phyloP scores from a whole-genome alignment of 2,113 vertebrate species.

The Callopanchax toddi region DNA sequence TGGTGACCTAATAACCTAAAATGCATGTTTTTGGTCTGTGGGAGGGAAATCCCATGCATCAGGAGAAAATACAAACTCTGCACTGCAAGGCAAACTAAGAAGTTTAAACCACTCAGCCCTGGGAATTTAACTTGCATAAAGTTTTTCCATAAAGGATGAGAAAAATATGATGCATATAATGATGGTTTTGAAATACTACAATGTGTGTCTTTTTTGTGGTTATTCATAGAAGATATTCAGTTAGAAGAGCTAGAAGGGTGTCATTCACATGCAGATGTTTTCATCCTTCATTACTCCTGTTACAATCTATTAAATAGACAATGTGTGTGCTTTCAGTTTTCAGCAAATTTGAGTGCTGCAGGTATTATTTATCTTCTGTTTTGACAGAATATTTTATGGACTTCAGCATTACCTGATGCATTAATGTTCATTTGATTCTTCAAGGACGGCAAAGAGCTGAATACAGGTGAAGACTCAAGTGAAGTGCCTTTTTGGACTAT shows the following conservation, averaged over 20 bases:
- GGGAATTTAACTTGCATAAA: too few relatives aligned
- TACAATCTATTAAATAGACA: background rate
- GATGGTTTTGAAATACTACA: too few relatives aligned
- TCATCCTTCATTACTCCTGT: background rate
- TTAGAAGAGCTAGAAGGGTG: background rate
- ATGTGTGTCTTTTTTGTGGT: background rate
- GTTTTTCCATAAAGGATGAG: too few relatives aligned
- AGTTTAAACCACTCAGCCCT: too few relatives aligned
- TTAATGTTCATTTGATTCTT: background rate
- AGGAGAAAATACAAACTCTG: too few relatives aligned
- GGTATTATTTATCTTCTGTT: background rate
- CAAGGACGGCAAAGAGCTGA: background rate
- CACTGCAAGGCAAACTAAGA: too few relatives aligned
- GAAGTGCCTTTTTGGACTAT: background rate
- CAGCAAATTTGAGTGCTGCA: background rate
- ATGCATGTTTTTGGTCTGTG: too few relatives aligned
- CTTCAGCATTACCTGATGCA: background rate
- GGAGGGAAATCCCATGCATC: too few relatives aligned
- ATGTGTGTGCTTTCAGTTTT: background rate
- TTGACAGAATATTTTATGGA: background rate
- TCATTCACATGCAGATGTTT: background rate
- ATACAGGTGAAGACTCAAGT: background rate
- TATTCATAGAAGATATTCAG: background rate
- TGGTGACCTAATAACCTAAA: too few relatives aligned
- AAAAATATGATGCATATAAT: too few relatives aligned